Evolutionary conservation across 92 coral and sea anemone genomes (phyloP).

Genomic region (Porites divaricata): DNA sequence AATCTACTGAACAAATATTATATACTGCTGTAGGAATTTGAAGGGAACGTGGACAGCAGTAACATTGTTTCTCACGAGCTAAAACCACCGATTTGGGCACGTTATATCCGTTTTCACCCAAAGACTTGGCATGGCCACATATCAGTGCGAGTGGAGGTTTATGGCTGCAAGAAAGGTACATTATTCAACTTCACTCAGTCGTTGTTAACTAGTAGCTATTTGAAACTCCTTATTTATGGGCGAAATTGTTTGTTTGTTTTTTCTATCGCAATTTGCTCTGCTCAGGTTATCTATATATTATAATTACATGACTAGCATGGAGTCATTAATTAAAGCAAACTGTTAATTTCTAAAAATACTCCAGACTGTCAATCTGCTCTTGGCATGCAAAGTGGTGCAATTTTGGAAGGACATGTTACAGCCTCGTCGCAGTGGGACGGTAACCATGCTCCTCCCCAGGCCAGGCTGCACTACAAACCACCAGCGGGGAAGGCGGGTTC

Average conservation of each 20-base stretch:
- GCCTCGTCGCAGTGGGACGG: constrained; percentile 4
- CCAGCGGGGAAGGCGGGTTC: not conserved
- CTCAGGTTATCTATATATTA: no score
- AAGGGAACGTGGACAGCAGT: not conserved
- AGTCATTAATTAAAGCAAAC: not conserved
- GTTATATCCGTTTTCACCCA: not conserved
- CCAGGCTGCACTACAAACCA: not conserved
- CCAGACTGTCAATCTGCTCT: not conserved
- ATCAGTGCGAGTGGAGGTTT: not conserved
- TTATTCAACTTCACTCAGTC: not conserved
- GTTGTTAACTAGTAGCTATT: not conserved
- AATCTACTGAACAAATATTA: no score
- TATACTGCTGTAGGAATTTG: not conserved
- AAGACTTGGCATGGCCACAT: not conserved
- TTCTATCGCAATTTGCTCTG: no score
- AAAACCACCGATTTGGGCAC: not conserved
- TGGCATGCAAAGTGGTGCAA: constrained; percentile 11
- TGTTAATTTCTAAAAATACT: no score
- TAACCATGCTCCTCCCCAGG: not conserved
- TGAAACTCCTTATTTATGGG: no score
- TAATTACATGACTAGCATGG: no score
- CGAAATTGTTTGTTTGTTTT: no score
- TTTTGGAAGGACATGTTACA: not conserved
- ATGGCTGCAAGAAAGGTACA: not conserved
- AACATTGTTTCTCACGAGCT: not conserved